These are phyloP conservation scores for Parotia lawesii DNA, from an alignment of 2,113 vertebrate species.

Conservation along the genomic window DNA sequence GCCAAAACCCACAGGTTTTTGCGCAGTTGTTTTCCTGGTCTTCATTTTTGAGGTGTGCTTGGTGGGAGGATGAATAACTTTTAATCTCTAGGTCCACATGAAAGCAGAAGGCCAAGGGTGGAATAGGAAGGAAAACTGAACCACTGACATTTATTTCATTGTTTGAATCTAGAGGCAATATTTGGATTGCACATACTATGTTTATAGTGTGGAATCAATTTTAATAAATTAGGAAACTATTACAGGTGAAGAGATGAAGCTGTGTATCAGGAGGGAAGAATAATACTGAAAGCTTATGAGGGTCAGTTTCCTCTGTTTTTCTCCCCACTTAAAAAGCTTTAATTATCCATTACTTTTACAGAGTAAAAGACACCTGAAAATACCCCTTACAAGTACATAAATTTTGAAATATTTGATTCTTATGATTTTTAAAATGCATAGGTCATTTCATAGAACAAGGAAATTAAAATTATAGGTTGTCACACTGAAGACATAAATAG, in stretches of 20 bases:
- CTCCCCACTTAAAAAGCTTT: background rate
- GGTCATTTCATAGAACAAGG: background rate
- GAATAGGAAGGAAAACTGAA: background rate
- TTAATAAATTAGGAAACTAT: background rate
- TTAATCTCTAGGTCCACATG: background rate
- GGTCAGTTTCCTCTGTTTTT: background rate
- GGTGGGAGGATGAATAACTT: background rate
- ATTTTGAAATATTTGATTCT: background rate
- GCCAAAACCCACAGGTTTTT: background rate
- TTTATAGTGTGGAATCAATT: background rate
- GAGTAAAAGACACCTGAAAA: background rate
- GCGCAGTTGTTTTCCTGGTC: background rate
- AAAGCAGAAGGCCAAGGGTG: background rate
- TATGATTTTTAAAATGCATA: background rate
- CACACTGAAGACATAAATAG: background rate
- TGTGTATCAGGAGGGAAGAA: background rate
- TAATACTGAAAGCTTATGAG: background rate
- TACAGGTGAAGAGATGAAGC: background rate
- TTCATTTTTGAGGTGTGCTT: background rate
- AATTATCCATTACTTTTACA: background rate
- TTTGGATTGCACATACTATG: background rate
- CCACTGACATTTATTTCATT: background rate
- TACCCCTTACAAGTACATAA: fast-evolving
- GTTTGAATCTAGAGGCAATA: background rate
- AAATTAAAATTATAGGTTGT: background rate